Conservation (phyloP, 2,113 vertebrate genomes). For the Microtus montanus region DNA sequence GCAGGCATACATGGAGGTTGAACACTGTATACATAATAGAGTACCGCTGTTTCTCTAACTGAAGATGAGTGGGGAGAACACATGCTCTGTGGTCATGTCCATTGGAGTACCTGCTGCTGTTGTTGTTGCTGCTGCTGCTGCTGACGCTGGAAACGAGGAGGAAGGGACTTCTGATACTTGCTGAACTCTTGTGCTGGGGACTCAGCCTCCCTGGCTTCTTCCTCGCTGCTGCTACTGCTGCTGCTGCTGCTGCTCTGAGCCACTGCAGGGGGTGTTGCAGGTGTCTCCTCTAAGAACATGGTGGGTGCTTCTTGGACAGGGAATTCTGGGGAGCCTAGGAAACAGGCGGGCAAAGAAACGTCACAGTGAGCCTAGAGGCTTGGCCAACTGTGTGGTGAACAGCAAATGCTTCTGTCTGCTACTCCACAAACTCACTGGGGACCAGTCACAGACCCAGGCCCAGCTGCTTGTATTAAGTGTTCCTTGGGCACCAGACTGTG, state of each 20-base stretch:
- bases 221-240: constrained; percentile 80
- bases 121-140: constrained; percentile 88
- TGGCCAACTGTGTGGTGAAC: accelerated
- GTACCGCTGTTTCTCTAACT: not conserved
- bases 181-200: constrained; percentile 91
- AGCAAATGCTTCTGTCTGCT: accelerated
- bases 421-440: accelerated
- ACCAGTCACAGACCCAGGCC: accelerated
- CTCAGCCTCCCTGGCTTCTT: constrained; percentile 88
- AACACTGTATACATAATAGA: too few species aligned
- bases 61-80: not conserved
- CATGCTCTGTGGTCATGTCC: accelerated
- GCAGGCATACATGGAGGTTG: too few species aligned
- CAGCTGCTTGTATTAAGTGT: accelerated
- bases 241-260: constrained; percentile 83
- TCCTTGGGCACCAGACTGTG: accelerated
- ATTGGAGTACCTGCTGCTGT: constrained; percentile 83
- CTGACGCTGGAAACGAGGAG: constrained; percentile 95
- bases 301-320: constrained; percentile 80
- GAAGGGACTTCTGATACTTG: constrained; percentile 92
- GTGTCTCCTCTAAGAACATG: constrained; percentile 87
- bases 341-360: not conserved
- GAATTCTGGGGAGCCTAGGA: constrained; percentile 83
- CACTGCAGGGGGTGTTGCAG: constrained; percentile 59
- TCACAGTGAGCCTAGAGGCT: not conserved